Evolutionary conservation across 2,113 vertebrate genomes (phyloP).

Genomic region (Hyperopisus bebe): DNA sequence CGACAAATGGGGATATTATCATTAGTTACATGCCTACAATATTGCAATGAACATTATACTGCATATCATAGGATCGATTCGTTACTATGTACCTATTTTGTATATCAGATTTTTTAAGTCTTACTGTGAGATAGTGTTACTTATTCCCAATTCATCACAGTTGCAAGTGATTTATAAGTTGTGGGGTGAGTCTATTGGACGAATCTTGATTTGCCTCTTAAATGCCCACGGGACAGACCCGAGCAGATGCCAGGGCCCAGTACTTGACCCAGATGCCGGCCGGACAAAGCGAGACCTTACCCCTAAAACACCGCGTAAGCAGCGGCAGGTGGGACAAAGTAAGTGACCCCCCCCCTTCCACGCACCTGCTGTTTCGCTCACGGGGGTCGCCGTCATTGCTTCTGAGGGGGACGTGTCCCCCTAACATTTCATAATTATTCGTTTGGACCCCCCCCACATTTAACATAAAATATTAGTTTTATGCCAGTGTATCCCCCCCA

Average conservation of each 20-base stretch:
- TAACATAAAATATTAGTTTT: no score
- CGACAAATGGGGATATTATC: not conserved
- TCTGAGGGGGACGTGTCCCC: no score
- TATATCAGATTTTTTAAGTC: not conserved
- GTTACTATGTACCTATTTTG: not conserved
- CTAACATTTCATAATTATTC: no score
- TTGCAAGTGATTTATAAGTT: not conserved
- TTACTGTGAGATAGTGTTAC: not conserved
- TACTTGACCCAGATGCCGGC: not conserved
- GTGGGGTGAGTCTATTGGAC: not conserved
- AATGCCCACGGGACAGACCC: not conserved
- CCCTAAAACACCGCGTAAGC: not conserved
- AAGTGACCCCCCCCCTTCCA: not conserved
- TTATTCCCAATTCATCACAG: not conserved
- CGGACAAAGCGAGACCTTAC: not conserved
- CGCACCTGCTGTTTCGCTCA: not conserved
- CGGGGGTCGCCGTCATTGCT: no score
- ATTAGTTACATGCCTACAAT: not conserved
- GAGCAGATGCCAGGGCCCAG: not conserved
- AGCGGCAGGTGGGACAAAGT: not conserved
- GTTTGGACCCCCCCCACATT: no score
- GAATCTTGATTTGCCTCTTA: not conserved
- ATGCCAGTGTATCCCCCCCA: no score
- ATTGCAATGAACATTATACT: not conserved
- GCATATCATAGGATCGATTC: not conserved